Base-by-base conservation (phyloP, 1,140 invertebrate genomes). In the Callitettix versicolor region DNA sequence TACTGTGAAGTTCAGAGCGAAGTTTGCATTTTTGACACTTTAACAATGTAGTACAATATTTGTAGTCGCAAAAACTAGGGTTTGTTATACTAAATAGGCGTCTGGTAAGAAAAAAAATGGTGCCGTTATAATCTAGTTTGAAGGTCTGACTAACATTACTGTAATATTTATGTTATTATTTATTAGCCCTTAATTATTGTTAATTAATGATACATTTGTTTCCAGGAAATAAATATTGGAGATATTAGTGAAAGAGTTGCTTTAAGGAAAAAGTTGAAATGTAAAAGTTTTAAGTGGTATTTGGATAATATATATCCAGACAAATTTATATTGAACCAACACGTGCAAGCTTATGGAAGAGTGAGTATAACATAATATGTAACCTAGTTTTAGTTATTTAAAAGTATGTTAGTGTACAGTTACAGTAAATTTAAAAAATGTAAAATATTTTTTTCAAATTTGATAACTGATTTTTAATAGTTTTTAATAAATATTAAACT, bases 261-360 rank as follows among this genome's bases (percentile, higher is more conserved):
- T 59, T 72, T 93, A 7, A 76, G 86, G 1, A 78, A 85, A 65
- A 81, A 79, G 63, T 69, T 88, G 15, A 74, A 84, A 42, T 91
- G 88, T 65, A 85, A 88, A 65, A 78, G 72, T 63, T 91, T 91
- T 67, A 80, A 81, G 63, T 91, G 88, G 87, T 88, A 83, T 64
- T 71, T 87, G 55, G 76, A 88, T 41, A 84, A 87, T 68, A 69
- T 91, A 18, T 89, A 86, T 70, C 84, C 83, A 4, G 81, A 90
- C 65, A 93, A 93, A 70, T 94, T 91, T 71, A 81, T 94, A 46
- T 83, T 85, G 11, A 88, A 89, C 59, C 79, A 87, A 66, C 80
- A 93, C 66, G 84, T 86, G 1, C 67, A 73, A 41, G 86, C 78
- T 9, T 92, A 84, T 70, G 92, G 92, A 55, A 70, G 72, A 64